Evolutionary conservation across 2,888 invertebrate genomes (phyloP).

Genomic region (Torymus aiolomorphi): DNA sequence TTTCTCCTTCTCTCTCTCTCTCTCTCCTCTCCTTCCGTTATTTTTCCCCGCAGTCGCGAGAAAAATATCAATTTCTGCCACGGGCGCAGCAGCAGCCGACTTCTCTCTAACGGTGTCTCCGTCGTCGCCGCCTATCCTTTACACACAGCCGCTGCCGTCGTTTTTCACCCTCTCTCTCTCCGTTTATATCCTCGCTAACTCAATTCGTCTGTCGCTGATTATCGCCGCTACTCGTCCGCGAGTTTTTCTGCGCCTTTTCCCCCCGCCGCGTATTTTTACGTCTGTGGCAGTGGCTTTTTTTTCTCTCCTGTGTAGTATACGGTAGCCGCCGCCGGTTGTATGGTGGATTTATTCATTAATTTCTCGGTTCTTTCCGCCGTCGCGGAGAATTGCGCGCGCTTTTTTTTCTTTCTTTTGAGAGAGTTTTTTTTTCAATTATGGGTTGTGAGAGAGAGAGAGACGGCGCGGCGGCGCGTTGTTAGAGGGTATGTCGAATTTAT

Average conservation of each 20-base stretch:
- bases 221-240: slow-evolving; percentile 5
- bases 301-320: neutral
- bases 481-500: slow-evolving; percentile 17
- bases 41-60: slow-evolving; percentile 52
- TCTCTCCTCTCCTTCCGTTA: slow-evolving; percentile 17
- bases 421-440: slow-evolving; percentile 22
- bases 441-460: neutral
- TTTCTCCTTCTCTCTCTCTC: neutral
- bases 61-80: slow-evolving; percentile 67
- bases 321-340: neutral
- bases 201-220: slow-evolving; percentile 52
- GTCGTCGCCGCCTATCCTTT: slow-evolving; percentile 30
- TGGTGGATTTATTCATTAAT: slow-evolving; percentile 42
- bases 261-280: slow-evolving; percentile 5
- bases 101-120: slow-evolving; percentile 51
- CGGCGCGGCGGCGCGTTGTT: neutral
- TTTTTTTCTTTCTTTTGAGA: neutral
- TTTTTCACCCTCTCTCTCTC: slow-evolving; percentile 40
- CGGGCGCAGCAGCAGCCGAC: slow-evolving; percentile 24
- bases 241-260: slow-evolving; percentile 11
- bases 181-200: slow-evolving; percentile 45
- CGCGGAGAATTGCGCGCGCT: neutral
- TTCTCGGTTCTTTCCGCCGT: slow-evolving; percentile 15
- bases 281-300: slow-evolving; percentile 9
- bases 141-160: slow-evolving; percentile 56